Evolutionary conservation across 2,888 invertebrate species (phyloP).

Genomic region (Drosophila emarginata): DNA sequence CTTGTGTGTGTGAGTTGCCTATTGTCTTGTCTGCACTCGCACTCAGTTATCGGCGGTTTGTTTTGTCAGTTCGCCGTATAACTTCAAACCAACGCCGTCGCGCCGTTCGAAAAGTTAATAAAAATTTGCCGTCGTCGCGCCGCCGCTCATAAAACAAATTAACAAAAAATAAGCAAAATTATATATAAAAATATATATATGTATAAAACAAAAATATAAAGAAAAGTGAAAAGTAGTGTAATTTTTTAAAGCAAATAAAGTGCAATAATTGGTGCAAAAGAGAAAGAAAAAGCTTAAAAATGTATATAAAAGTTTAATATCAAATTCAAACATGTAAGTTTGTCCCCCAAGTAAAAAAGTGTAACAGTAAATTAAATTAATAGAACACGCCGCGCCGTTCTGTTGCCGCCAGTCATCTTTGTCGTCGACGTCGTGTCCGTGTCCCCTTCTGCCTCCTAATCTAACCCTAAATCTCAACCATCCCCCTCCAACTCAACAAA

Average conservation of each 20-base stretch:
- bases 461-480: constrained; percentile 3
- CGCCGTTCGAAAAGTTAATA: constrained; percentile 4
- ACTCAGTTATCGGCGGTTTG: constrained; percentile 31
- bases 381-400: constrained; percentile 7
- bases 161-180: constrained; percentile 24
- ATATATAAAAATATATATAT: constrained; percentile 27
- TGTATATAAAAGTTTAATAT: constrained; percentile 24
- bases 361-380: constrained; percentile 8
- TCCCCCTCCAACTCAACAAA: neutral
- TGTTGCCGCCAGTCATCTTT: neutral
- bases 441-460: neutral
- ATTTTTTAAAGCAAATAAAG: constrained; percentile 7
- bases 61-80: constrained; percentile 32
- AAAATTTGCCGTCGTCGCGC: constrained; percentile 26
- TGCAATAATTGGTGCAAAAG: constrained; percentile 12
- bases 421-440: neutral
- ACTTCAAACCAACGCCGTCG: constrained; percentile 37
- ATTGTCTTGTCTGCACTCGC: constrained; percentile 5
- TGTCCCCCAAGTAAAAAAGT: constrained; percentile 9
- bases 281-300: neutral
- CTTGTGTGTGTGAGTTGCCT: constrained; percentile 9
- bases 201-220: constrained; percentile 33
- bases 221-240: constrained; percentile 14
- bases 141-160: constrained; percentile 37
- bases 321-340: constrained; percentile 36